Evolutionary conservation across 2,113 vertebrate genomes (phyloP).

Genomic region (Vireo altiloquus): DNA sequence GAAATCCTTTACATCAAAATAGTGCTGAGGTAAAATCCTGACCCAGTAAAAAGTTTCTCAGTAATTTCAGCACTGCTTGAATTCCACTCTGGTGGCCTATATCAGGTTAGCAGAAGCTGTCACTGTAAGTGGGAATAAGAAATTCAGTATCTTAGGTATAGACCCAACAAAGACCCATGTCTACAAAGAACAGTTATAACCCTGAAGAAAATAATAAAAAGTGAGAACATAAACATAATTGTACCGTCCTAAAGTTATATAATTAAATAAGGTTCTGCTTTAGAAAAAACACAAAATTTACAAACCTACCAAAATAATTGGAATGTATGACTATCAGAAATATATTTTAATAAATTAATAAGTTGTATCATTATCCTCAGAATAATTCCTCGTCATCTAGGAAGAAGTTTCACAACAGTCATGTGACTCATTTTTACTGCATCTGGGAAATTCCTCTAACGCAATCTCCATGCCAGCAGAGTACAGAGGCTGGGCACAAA

Average conservation of each 20-base stretch:
- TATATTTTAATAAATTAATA: not conserved
- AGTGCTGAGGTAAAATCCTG: not conserved
- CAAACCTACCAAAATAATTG: not conserved
- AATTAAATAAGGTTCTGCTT: not conserved
- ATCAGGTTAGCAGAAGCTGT: not conserved
- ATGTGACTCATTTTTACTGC: conserved; percentile 65
- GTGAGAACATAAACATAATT: accelerated
- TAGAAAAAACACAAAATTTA: not conserved
- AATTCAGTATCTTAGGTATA: not conserved
- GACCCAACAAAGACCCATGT: not conserved
- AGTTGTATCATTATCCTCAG: not conserved
- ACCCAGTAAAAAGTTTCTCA: not conserved
- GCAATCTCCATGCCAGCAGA: conserved; percentile 10
- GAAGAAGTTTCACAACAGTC: conserved; percentile 27
- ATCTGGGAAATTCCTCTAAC: conserved; percentile 74
- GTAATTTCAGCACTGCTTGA: not conserved
- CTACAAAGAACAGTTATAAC: not conserved
- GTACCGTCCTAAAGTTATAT: not conserved
- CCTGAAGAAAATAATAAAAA: not conserved
- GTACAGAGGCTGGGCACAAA: not conserved
- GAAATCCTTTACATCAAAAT: not conserved
- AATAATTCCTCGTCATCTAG: not conserved
- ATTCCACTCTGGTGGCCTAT: not conserved
- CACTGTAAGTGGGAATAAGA: not conserved
- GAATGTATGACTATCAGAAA: not conserved